Conservation (phyloP, 2,113 vertebrate species). For the Tetraodon nigroviridis region DNA sequence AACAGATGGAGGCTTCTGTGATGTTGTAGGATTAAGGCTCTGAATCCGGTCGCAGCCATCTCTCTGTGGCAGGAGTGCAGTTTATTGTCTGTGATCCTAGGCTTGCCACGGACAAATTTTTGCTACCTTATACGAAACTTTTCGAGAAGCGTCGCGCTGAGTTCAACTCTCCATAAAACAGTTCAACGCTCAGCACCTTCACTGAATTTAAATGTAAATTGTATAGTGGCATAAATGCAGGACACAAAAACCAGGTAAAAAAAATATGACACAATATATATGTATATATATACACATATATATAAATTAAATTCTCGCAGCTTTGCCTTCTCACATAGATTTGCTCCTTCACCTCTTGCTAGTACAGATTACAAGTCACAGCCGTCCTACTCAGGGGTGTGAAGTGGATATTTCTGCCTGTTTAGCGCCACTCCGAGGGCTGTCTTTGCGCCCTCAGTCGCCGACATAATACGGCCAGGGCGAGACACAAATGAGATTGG, state of each 20-base stretch:
- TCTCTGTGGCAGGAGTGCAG: conserved; percentile 71
- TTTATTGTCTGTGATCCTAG: conserved; percentile 74
- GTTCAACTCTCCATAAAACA: too few species aligned
- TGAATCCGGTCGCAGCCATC: conserved; percentile 73
- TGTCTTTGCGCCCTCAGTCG: conserved; percentile 51
- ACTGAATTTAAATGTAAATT: not conserved
- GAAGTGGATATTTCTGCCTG: conserved; percentile 50
- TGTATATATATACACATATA: too few species aligned
- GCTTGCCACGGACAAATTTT: conserved; percentile 58
- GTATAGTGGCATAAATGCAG: not conserved
- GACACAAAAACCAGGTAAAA: conserved; percentile 4
- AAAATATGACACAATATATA: conserved; percentile 2
- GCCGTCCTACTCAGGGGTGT: conserved; percentile 35
- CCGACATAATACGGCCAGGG: conserved; percentile 50
- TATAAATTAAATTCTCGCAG: conserved; percentile 7
- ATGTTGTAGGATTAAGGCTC: conserved; percentile 78
- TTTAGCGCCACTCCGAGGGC: conserved; percentile 42
- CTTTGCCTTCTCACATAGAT: conserved; percentile 30
- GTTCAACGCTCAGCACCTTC: not conserved
- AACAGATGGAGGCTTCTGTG: conserved; percentile 81
- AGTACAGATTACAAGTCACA: conserved; percentile 40
- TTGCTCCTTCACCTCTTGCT: conserved; percentile 21
- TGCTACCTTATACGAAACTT: conserved; percentile 25
- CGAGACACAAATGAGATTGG: conserved; percentile 51
- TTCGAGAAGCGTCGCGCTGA: conserved; percentile 1